Base-by-base conservation (phyloP, 2,888 invertebrate genomes). In the Polydrusus cervinus region DNA sequence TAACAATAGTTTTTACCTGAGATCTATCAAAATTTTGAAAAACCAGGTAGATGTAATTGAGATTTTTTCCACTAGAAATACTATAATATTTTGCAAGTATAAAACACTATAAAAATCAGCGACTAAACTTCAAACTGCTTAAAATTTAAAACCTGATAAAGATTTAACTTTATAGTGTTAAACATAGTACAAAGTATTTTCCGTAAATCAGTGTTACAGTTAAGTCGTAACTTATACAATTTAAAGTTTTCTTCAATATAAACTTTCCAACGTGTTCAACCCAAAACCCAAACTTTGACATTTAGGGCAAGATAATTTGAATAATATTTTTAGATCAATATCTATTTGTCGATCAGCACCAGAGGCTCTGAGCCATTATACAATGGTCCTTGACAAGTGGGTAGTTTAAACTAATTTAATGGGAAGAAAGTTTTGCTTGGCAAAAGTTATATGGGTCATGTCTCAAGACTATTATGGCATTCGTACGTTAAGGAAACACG, bases 251-350 rank as follows among this genome's bases (percentile, higher is more conserved):
- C 7, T 3, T 30, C n/a, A 34, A 57, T 16, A 16, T 38, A 57
- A 57, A 57, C 16, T 57, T 57, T 16, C 30, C 9, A 10, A 20
- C 11, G 38, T 25, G 16, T 38, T 16, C 8, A 16, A 57, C 55
- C 55, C 55, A 14, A n/a, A 30, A 55, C 34, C 30, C 38, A 38
- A 57, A 57, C 14, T 57, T 57, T 38, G 10, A 34, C 57, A n/a
- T 16, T 34, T 38, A 9, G 57, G 38, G n/a, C 3, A 20, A 30
- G 30, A n/a, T 25, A 14, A 38, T 13, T 38, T 38, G 13, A 57
- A 38, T 38, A 14, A 38, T 38, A 57, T 38, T 57, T 57, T 57
- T 57, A 38, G 38, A 57, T 38, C 16, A 16, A 38, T 38, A 14
- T 34, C 8, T 13, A 2, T 38, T 38, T 1, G 16, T 57, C n/a